A percentile compares a stretch with the other conserved stretches of the same genome.
These are phyloP conservation scores for Nephila pilipes DNA, from an alignment of 1,140 invertebrate species.

Conservation along the genomic window DNA sequence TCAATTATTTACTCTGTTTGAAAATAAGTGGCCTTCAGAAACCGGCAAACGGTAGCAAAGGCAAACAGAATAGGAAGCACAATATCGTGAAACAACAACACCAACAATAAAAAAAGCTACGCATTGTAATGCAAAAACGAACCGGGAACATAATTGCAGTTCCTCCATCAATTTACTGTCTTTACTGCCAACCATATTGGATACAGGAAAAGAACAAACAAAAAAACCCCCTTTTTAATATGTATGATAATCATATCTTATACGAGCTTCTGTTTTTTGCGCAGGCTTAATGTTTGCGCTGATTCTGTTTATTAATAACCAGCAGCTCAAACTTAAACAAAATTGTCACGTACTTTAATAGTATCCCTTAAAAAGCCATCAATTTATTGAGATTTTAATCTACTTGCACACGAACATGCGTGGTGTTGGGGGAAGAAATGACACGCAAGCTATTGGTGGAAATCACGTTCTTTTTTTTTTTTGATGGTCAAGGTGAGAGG, in stretches of 20 bases:
- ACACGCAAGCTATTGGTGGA: not conserved
- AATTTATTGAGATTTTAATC: slow-evolving; percentile 29
- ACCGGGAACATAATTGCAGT: not conserved
- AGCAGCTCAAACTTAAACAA: not conserved
- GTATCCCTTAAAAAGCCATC: slow-evolving; percentile 24
- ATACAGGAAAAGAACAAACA: not conserved
- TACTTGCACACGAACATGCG: not conserved
- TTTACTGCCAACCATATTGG: not conserved
- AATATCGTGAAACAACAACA: not conserved
- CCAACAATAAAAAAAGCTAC: not conserved
- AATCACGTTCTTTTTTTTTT: not conserved
- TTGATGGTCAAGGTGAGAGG: slow-evolving; percentile 9
- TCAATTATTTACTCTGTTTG: not conserved
- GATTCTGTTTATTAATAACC: slow-evolving; percentile 38
- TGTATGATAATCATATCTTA: slow-evolving; percentile 12
- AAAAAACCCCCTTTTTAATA: slow-evolving; percentile 1
- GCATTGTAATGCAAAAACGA: not conserved
- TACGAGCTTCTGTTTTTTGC: not conserved
- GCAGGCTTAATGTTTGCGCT: not conserved
- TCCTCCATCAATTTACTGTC: not conserved
- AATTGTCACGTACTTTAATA: slow-evolving; percentile 11
- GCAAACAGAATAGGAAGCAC: slow-evolving; percentile 8
- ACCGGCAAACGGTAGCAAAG: not conserved
- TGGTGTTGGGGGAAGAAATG: not conserved
- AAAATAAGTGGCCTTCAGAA: slow-evolving; percentile 13